Percentiles rank a stretch among this genome's conserved stretches.
Evolutionary conservation across 2,113 vertebrate species (phyloP).

Genomic region (Glaucidium brasilianum): DNA sequence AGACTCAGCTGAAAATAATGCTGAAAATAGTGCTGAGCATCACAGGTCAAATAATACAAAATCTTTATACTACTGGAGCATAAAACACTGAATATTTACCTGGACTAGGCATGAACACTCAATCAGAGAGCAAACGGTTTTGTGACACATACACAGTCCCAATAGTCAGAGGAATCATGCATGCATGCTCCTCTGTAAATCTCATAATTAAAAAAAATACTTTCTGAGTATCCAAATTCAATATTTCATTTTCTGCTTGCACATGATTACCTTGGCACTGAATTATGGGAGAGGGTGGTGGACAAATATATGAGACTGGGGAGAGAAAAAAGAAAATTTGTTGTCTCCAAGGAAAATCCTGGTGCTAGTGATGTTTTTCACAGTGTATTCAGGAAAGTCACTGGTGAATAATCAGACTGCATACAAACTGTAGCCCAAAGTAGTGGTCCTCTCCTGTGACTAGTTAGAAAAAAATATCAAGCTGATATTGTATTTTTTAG

Average conservation of each 20-base stretch:
- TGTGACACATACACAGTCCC: not conserved
- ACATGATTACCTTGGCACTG: not conserved
- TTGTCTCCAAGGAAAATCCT: not conserved
- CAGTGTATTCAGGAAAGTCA: not conserved
- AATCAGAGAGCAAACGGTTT: not conserved
- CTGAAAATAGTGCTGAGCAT: not conserved
- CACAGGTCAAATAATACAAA: not conserved
- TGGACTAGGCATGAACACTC: not conserved
- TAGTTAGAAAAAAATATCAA: not conserved
- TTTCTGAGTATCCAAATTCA: not conserved
- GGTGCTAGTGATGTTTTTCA: not conserved
- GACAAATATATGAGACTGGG: not conserved
- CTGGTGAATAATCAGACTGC: not conserved
- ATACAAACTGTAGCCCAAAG: not conserved
- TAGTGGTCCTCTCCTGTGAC: not conserved
- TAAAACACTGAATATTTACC: not conserved
- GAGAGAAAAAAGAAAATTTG: not conserved
- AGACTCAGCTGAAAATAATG: fast-evolving
- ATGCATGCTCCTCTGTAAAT: not conserved
- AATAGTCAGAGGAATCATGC: not conserved
- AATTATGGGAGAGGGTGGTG: not conserved
- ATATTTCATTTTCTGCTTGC: not conserved
- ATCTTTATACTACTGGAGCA: not conserved
- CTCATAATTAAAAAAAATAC: not conserved
- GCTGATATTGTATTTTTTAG: not conserved